A percentile compares a stretch with the other conserved stretches of the same genome.
phyloP scores from a whole-genome alignment of 2,888 invertebrate genomes.

The Drosophila fungiperda region DNA sequence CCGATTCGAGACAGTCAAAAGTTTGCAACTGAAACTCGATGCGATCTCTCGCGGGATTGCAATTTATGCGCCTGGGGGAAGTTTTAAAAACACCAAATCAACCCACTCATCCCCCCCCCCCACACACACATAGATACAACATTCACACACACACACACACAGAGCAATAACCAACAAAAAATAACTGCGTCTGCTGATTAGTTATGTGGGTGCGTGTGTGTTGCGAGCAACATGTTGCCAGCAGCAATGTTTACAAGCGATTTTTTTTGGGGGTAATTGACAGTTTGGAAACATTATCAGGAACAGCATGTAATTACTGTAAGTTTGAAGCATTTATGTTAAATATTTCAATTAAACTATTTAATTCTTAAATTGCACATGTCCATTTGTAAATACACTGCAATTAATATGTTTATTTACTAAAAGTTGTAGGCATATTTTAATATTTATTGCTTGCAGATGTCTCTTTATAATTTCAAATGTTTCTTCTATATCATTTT shows the following conservation, averaged over 20 bases:
- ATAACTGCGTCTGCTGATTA: constrained; percentile 45
- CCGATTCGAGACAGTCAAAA: constrained; percentile 55
- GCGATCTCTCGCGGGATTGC: constrained; percentile 71
- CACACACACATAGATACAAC: neutral
- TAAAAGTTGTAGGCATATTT: neutral
- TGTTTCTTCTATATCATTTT: neutral
- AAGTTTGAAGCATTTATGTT: neutral
- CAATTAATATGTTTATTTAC: neutral
- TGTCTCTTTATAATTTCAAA: neutral
- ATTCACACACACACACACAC: neutral
- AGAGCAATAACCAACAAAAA: constrained; percentile 40
- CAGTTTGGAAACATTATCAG: neutral
- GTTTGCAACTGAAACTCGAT: constrained; percentile 58
- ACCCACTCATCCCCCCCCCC: neutral
- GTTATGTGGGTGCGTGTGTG: constrained; percentile 37
- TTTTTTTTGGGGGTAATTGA: neutral
- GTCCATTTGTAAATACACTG: constrained; percentile 9
- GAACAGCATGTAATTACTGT: neutral
- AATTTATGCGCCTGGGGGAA: constrained; percentile 69
- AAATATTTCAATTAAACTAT: neutral
- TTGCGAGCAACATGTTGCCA: constrained; percentile 39
- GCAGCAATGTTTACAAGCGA: constrained; percentile 2
- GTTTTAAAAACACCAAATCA: constrained; percentile 57
- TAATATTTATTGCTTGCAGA: neutral
- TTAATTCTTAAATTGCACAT: neutral